These are phyloP conservation scores for Chlorops oryzae DNA, from an alignment of 1,140 invertebrate species.

Conservation along the genomic window DNA sequence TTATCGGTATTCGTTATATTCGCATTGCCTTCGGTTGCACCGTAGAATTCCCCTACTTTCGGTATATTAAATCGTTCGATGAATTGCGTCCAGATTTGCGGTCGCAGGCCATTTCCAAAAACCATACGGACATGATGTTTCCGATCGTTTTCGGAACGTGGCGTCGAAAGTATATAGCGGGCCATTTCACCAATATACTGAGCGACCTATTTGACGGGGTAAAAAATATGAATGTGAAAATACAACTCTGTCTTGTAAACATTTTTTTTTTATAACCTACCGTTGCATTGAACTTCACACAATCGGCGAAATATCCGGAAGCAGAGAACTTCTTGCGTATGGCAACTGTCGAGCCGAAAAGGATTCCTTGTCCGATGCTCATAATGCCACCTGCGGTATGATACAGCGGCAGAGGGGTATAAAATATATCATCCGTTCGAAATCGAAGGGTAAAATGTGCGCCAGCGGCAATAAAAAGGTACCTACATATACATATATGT, in stretches of 20 bases:
- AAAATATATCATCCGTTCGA: constrained; percentile 70
- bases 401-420: constrained; percentile 89
- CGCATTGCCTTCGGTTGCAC: constrained; percentile 95
- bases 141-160: constrained; percentile 69
- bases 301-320: constrained; percentile 89
- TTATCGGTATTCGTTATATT: constrained; percentile 91
- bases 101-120: constrained; percentile 92
- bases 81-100: constrained; percentile 92
- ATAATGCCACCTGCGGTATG: constrained; percentile 91
- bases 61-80: constrained; percentile 80
- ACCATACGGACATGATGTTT: constrained; percentile 79
- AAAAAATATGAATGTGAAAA: no score
- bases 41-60: constrained; percentile 89
- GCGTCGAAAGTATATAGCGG: constrained; percentile 87
- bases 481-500: constrained; percentile 43
- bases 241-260: no score
- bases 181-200: constrained; percentile 99
- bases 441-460: constrained; percentile 65
- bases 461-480: constrained; percentile 69
- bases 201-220: constrained; percentile 24
- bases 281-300: constrained; percentile 88
- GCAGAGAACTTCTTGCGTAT: constrained; percentile 93
- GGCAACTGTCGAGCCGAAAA: constrained; percentile 78
- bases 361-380: constrained; percentile 72
- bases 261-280: constrained; percentile 62